Conservation (phyloP, 2,888 invertebrate genomes). For the Candidula unifasciata region DNA sequence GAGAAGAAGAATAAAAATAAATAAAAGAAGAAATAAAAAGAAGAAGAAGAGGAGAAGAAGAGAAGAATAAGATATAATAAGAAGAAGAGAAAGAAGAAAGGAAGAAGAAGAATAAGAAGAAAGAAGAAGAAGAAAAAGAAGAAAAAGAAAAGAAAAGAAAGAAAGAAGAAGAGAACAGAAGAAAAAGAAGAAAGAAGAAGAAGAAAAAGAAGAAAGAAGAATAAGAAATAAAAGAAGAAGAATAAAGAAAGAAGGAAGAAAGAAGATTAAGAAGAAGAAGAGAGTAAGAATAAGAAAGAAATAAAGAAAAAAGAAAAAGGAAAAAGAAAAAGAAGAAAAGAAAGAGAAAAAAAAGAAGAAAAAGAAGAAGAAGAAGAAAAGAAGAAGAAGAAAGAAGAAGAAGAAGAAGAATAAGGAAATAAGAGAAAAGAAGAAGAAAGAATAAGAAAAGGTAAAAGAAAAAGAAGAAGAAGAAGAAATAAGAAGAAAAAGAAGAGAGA, state of each 20-base stretch:
- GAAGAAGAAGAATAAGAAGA: constrained; percentile 7
- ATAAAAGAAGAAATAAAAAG: neutral
- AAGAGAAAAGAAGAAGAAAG: neutral
- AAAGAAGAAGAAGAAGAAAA: neutral
- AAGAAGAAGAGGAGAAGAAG: neutral
- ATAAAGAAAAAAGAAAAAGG: neutral
- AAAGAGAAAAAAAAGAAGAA: neutral
- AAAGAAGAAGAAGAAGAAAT: too few relatives aligned
- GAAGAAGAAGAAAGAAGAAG: neutral
- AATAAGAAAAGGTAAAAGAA: too few relatives aligned
- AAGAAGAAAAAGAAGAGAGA: neutral
- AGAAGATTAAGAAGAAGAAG: neutral
- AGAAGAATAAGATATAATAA: neutral
- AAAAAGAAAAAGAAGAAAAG: neutral
- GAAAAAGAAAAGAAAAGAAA: neutral
- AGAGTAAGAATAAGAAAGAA: neutral
- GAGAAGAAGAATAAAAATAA: neutral
- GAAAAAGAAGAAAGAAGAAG: neutral
- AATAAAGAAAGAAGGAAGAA: neutral
- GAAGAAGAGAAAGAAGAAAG: neutral
- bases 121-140: neutral
- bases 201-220: neutral
- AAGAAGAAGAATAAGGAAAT: neutral
- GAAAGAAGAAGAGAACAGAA: neutral
- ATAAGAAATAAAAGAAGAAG: neutral